These are phyloP conservation scores for Takifugu ocellatus DNA, from an alignment of 2,797 vertebrate genomes.

Conservation along the genomic window DNA sequence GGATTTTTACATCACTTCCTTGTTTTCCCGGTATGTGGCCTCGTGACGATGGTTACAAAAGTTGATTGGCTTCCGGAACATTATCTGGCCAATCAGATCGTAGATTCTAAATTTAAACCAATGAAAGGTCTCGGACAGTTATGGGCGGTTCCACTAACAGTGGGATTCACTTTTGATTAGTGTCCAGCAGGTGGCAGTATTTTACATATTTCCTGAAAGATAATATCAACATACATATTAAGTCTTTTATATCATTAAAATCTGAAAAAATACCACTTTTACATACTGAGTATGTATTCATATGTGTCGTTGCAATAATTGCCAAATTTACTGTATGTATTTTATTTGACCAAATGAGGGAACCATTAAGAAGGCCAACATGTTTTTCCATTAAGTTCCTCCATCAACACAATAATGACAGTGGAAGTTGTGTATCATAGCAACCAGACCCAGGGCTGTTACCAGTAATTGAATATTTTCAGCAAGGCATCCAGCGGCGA, in stretches of 20 bases:
- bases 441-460: not conserved
- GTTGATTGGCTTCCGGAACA: slow-evolving; percentile 20
- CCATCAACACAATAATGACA: no score
- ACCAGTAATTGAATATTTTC: not conserved
- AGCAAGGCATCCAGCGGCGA: not conserved
- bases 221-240: not conserved
- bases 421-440: not conserved
- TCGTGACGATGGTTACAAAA: slow-evolving; percentile 15
- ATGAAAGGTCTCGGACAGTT: slow-evolving; percentile 9
- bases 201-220: not conserved
- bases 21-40: slow-evolving; percentile 5
- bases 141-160: slow-evolving; percentile 11
- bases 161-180: rapidly evolving
- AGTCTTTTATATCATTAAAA: not conserved
- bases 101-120: slow-evolving; percentile 21
- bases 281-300: no score
- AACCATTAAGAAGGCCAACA: no score
- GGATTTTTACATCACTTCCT: slow-evolving; percentile 1
- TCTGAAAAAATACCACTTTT: no score
- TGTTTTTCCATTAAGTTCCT: no score
- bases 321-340: no score
- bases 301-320: no score
- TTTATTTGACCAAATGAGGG: no score
- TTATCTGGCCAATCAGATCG: slow-evolving; percentile 33
- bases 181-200: slow-evolving; percentile 52